Evolutionary conservation across 1,140 invertebrate species (phyloP).

Genomic region (Ceratitis capitata): DNA sequence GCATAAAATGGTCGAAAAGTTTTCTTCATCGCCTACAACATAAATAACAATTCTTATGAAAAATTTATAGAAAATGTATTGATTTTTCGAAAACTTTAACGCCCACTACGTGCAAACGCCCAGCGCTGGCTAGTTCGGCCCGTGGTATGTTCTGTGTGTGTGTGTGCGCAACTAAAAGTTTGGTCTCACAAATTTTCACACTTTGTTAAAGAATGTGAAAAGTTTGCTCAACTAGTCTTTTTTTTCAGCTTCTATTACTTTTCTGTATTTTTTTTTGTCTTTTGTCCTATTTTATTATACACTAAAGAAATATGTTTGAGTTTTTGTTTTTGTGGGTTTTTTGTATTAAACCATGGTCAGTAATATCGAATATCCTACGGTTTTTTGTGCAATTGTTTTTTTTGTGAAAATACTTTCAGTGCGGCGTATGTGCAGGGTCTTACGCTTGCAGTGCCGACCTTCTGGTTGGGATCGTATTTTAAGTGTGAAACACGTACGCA

Average conservation of each 20-base stretch:
- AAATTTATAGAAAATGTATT: constrained; percentile 36
- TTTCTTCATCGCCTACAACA: constrained; percentile 33
- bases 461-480: neutral
- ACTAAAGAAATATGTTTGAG: too few relatives aligned
- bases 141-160: too few relatives aligned
- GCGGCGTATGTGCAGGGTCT: neutral
- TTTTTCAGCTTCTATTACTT: neutral
- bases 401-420: neutral
- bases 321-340: neutral
- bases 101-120: neutral
- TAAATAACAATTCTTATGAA: constrained; percentile 36
- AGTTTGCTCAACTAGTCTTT: neutral
- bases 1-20: constrained; percentile 19
- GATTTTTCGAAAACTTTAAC: neutral
- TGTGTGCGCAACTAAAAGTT: neutral
- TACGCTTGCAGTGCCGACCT: neutral
- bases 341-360: neutral
- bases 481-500: constrained; percentile 35
- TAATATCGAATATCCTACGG: neutral
- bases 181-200: constrained; percentile 14
- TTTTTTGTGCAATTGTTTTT: neutral
- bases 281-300: neutral
- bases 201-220: constrained; percentile 34
- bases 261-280: neutral
- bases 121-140: neutral